Evolutionary conservation across 1,140 invertebrate genomes (phyloP).

Genomic region (Anoplophora glabripennis): DNA sequence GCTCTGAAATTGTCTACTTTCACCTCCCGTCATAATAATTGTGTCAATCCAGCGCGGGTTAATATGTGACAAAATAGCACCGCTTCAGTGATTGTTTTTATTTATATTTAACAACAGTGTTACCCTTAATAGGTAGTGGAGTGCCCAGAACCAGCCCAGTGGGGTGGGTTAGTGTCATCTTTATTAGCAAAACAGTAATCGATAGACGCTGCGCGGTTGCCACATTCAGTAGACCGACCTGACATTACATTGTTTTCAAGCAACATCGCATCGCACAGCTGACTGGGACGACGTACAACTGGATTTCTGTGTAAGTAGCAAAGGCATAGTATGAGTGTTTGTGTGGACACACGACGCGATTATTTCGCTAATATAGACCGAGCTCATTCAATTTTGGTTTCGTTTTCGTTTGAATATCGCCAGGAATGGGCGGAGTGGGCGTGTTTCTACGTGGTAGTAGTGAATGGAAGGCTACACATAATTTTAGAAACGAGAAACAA

Average conservation of each 20-base stretch:
- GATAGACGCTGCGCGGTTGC: background rate
- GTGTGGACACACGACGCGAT: too few relatives aligned
- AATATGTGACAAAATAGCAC: constrained; percentile 16
- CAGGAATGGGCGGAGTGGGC: too few relatives aligned
- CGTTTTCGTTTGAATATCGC: too few relatives aligned
- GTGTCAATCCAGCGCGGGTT: constrained; percentile 9
- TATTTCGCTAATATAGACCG: too few relatives aligned
- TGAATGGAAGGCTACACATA: too few relatives aligned
- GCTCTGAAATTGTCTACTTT: background rate
- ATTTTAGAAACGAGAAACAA: too few relatives aligned
- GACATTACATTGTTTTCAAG: background rate
- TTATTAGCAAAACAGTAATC: background rate
- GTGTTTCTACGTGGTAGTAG: too few relatives aligned
- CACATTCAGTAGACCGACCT: background rate
- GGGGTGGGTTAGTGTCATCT: constrained; percentile 4
- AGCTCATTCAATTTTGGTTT: too few relatives aligned
- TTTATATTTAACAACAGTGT: background rate
- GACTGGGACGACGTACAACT: too few relatives aligned
- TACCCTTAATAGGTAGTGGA: background rate
- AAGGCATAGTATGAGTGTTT: too few relatives aligned
- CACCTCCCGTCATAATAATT: constrained; percentile 9
- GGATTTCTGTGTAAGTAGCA: too few relatives aligned
- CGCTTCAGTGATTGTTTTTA: constrained; percentile 1
- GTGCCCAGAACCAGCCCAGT: background rate
- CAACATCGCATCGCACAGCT: background rate